Evolutionary conservation across 2,113 vertebrate species (phyloP).

Genomic region (Serilophus lunatus): DNA sequence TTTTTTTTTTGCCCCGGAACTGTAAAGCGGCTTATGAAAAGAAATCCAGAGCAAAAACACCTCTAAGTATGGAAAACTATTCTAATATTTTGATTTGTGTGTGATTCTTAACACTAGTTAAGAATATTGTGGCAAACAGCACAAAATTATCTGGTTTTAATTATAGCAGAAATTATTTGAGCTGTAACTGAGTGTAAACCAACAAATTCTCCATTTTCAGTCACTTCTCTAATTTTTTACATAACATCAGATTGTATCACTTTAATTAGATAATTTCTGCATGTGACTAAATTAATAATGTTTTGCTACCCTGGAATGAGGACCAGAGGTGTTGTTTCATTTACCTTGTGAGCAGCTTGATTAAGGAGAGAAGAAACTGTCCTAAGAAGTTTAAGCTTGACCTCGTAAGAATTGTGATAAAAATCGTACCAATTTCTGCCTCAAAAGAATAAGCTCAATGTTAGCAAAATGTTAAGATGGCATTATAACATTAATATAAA

Average conservation of each 20-base stretch:
- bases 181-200: background rate
- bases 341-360: background rate
- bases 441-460: background rate
- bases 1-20: background rate
- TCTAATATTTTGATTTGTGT: too few species aligned
- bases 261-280: background rate
- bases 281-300: background rate
- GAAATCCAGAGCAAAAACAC: background rate
- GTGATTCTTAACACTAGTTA: background rate
- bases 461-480: background rate
- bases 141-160: background rate
- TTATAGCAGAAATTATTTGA: background rate
- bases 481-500: background rate
- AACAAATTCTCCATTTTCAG: background rate
- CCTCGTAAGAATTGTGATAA: background rate
- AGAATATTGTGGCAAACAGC: background rate
- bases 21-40: background rate
- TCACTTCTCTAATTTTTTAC: background rate
- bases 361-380: background rate
- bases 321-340: background rate
- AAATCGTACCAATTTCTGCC: background rate
- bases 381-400: background rate
- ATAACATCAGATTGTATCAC: fast-evolving
- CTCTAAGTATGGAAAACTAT: background rate
- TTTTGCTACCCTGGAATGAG: background rate